phyloP scores from a whole-genome alignment of 2,113 vertebrate species.

The Calidris pugnax region DNA sequence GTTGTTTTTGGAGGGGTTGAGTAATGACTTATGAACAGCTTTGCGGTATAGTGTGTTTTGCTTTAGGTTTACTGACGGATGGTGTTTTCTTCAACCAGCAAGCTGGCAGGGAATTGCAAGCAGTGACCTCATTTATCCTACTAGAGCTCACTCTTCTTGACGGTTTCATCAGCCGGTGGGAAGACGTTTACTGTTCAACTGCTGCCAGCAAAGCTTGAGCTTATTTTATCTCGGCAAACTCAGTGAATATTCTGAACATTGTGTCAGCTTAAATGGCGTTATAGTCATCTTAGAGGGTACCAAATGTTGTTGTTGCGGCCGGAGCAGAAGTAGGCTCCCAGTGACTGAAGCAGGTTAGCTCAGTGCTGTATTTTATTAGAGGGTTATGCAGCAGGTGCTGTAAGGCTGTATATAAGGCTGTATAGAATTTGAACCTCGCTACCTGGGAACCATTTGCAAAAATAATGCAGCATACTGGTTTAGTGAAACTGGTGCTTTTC shows the following conservation, averaged over 20 bases:
- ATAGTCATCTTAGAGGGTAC: neutral
- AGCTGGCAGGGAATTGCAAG: constrained; percentile 30
- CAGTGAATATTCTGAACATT: neutral
- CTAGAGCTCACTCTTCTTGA: constrained; percentile 21
- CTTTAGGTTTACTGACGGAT: constrained; percentile 22
- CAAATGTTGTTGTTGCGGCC: neutral
- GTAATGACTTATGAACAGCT: neutral
- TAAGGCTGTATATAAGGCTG: neutral
- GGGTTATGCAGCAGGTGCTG: neutral
- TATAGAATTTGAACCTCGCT: neutral
- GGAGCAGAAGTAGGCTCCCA: neutral
- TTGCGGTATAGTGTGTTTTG: neutral
- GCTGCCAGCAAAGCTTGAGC: constrained; percentile 19
- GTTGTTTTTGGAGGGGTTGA: neutral
- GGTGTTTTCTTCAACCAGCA: constrained; percentile 36
- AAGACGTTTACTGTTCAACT: constrained; percentile 13
- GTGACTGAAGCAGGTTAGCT: neutral
- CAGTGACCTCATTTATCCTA: constrained; percentile 45
- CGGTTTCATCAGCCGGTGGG: constrained; percentile 36
- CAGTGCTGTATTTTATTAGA: neutral
- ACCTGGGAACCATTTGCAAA: neutral
- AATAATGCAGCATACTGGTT: neutral
- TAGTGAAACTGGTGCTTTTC: neutral
- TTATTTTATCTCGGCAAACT: neutral
- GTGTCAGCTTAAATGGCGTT: neutral